Base-by-base conservation (phyloP, 2,888 invertebrate species). In the Mythimna albipuncta region DNA sequence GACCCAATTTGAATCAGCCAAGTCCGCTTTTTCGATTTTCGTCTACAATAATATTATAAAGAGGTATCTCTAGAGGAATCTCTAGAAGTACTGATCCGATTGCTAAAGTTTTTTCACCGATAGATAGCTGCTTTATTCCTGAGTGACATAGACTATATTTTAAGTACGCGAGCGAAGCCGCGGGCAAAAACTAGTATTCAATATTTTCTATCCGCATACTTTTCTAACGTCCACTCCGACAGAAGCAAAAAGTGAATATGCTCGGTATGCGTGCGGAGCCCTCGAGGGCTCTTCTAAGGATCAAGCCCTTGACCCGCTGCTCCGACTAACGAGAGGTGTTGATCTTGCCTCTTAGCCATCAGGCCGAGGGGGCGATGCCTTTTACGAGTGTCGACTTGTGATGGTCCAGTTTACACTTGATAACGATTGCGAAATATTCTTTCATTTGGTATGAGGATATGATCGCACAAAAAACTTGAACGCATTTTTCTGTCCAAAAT, bases 311-410 rank as follows among this genome's bases (percentile, higher is more conserved):
- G 79, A 82, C 72, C 79, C 19, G 58, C 65, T 38, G 65, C 73
- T 66, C 11, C 61, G n/a, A 21, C 69, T 83, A 79, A 83, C 68
- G 70, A 79, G 68, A 69, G 65, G 52, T 78, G 79, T 82, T 80
- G 72, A 72, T 80, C 54, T 82, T 66, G 65, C 54, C 72, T 81
- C 64, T 67, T n/a, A 55, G 72, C 64, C 52, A 67, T 67, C 70
- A 72, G 38, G 26, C 11, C 41, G 54, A 26, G 10, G 44, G 3
- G 64, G 19, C 35, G 55, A 41, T 21, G 63, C 35, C 16, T 61
- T 41, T 9, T 41, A 47, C 54, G 26, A 65, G 50, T 44, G 11
- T 58, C n/a, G 4, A 73, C 11, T 38, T 7, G 6, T 41, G 64
- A 61, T 57, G 32, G 2, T 62, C n/a, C 7, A 65, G 41, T 47